Conservation (phyloP, 2,113 vertebrate genomes). For the Xiphophorus couchianus region DNA sequence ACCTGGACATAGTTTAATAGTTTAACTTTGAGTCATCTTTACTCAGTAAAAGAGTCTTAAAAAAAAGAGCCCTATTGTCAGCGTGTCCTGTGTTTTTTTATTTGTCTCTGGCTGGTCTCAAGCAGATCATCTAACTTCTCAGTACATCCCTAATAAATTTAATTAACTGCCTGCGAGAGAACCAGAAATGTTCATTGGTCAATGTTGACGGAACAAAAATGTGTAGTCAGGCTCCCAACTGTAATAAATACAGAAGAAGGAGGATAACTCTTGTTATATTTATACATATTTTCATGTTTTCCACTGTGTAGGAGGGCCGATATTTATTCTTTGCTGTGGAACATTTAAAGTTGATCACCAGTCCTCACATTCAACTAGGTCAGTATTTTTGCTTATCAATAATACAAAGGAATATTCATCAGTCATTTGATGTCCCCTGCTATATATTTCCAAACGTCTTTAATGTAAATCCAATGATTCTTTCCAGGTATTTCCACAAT, state of each 20-base stretch:
- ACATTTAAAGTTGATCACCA: constrained; percentile 87
- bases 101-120: too few species aligned
- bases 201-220: not conserved
- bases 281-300: not conserved
- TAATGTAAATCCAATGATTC: not conserved
- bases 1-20: too few species aligned
- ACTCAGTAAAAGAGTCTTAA: too few species aligned
- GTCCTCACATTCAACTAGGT: constrained; percentile 93
- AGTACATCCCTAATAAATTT: too few species aligned
- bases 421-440: too few species aligned
- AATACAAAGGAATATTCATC: not conserved
- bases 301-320: constrained; percentile 82
- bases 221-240: not conserved
- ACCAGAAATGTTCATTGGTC: not conserved
- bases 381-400: not conserved
- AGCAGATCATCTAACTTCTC: too few species aligned
- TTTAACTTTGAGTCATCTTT: too few species aligned
- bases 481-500: constrained; percentile 88
- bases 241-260: not conserved
- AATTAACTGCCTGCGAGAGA: too few species aligned
- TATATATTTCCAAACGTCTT: not conserved
- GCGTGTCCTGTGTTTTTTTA: too few species aligned
- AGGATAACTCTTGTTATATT: too few species aligned
- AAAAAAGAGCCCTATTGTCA: too few species aligned
- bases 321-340: constrained; percentile 88